phyloP scores from a whole-genome alignment of 2,113 vertebrate genomes.

The Oreochromis niloticus region DNA sequence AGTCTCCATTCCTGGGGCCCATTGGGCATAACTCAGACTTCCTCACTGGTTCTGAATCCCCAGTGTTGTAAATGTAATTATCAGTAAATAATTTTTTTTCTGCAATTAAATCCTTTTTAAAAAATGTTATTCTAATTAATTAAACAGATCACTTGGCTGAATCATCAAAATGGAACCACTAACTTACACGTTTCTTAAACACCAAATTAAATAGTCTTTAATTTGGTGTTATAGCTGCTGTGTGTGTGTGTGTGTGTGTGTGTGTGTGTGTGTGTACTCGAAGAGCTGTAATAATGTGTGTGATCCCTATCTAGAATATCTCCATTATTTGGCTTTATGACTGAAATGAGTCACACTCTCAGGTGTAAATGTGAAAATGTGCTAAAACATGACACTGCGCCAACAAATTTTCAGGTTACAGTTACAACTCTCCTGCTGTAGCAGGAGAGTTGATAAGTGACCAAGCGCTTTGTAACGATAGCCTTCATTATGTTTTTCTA shows the following conservation, averaged over 20 bases:
- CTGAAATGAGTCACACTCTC: background rate
- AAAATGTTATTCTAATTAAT: background rate
- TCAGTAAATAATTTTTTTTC: background rate
- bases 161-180: background rate
- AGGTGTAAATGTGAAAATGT: background rate
- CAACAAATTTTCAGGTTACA: background rate
- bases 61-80: background rate
- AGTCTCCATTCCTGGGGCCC: background rate
- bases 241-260: background rate
- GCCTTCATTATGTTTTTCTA: background rate
- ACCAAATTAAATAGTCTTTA: background rate
- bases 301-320: background rate
- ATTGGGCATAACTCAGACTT: background rate
- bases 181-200: background rate
- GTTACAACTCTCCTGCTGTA: background rate
- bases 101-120: fast-evolving
- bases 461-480: background rate
- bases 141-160: background rate
- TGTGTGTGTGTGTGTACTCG: background rate
- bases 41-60: background rate
- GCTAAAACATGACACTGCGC: background rate
- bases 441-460: background rate
- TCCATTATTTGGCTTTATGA: background rate
- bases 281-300: background rate
- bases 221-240: background rate